Evolutionary conservation across 2,113 vertebrate species (phyloP).

Genomic region (Esox niger): DNA sequence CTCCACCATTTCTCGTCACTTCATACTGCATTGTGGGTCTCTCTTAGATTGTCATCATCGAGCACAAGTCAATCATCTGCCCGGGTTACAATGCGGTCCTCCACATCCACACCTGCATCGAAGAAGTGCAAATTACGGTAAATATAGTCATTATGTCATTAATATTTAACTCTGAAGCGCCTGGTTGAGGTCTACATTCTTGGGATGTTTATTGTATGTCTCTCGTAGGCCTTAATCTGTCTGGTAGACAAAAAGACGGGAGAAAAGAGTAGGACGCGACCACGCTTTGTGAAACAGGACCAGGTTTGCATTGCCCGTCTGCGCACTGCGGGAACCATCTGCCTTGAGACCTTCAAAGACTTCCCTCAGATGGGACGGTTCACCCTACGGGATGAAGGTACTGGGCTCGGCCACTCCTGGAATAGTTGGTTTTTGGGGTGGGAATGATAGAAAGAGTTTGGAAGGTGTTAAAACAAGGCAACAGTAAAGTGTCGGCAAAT

Average conservation of each 20-base stretch:
- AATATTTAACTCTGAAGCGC: neutral
- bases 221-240: slow-evolving; percentile 87
- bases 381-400: slow-evolving; percentile 88
- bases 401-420: neutral
- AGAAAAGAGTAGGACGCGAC: slow-evolving; percentile 88
- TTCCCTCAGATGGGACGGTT: slow-evolving; percentile 93
- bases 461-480: too few species aligned
- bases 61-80: slow-evolving; percentile 94
- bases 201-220: neutral
- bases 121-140: slow-evolving; percentile 91
- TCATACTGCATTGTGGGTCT: neutral
- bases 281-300: slow-evolving; percentile 91
- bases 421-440: too few species aligned
- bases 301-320: slow-evolving; percentile 88
- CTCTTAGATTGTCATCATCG: slow-evolving; percentile 88
- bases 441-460: too few species aligned
- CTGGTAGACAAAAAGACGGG: slow-evolving; percentile 91
- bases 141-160: slow-evolving; percentile 37
- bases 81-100: slow-evolving; percentile 90
- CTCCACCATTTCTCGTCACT: neutral
- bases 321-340: slow-evolving; percentile 87
- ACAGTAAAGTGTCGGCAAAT: too few species aligned
- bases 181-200: neutral
- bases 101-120: slow-evolving; percentile 91
- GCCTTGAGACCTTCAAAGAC: slow-evolving; percentile 93